Evolutionary conservation across 2,888 invertebrate genomes (phyloP), one percentile per base, ranked within the genome.

Genomic region (Pyralis farinalis): DNA sequence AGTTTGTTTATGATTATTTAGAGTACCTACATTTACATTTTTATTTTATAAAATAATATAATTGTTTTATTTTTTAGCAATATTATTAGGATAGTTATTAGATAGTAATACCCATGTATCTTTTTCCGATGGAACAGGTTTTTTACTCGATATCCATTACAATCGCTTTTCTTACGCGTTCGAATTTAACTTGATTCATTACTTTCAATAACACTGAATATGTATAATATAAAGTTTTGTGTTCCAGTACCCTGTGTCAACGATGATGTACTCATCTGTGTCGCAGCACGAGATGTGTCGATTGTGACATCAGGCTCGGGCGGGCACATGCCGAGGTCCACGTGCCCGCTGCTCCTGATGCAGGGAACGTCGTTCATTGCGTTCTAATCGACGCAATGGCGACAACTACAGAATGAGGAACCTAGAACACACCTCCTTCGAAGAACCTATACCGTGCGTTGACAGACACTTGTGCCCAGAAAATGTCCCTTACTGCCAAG

Each of bases 201-300:
- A 2, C 16, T 3, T 4, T 16, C 16, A 4, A 16, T 4, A 16
- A 3, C 2, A 16, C 4, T 16, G 16, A 16, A 16, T 16, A 7
- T 25, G 7, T 1, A 25, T 25, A 25, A 25, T 25, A 25, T 37
- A 39, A 28, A 50, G 48, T 46, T 40, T 50, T 44, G 47, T 49
- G 35, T 76, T 76, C 8, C 88, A 90, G 90, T 91, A 91, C 51
- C 89, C 88, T 16, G 85, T 90, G 40, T 70, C 88, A n/a, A 80
- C 88, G 42, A 88, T 88, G 88, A 90, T 89, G 82, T 93, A 93
- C 68, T 91, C 92, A 9, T 92, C 92, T 30, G 92, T 92, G 46
- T 90, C 91, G 29, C 92, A 92, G 63, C 92, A 92, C 56, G 93
- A 92, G 69, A 89, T 92, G 78, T 92, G 92, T 70, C 90, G 91